Evolutionary conservation across 2,888 invertebrate genomes (phyloP).

Genomic region (Drosophila demipolita): DNA sequence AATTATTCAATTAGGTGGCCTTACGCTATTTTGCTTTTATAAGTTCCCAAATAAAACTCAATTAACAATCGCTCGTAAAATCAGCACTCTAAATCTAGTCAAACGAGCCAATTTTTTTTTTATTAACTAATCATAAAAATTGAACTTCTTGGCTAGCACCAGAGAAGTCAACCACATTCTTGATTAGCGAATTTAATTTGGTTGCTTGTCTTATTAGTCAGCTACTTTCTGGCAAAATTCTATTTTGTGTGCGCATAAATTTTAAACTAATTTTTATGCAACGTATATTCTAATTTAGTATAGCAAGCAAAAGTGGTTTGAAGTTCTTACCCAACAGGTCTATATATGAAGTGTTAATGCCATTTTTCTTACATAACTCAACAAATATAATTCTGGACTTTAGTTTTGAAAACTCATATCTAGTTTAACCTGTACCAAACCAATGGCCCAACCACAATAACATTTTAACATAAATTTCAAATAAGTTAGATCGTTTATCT

Average conservation of each 20-base stretch:
- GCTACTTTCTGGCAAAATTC: constrained; percentile 20
- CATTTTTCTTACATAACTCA: constrained; percentile 43
- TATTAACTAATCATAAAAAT: constrained; percentile 7
- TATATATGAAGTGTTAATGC: constrained; percentile 54
- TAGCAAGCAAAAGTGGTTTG: constrained; percentile 12
- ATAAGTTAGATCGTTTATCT: constrained; percentile 49
- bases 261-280: constrained; percentile 29
- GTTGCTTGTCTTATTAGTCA: constrained; percentile 58
- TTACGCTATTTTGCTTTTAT: constrained; percentile 39
- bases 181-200: constrained; percentile 44
- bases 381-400: constrained; percentile 20
- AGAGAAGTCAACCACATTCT: constrained; percentile 36
- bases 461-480: constrained; percentile 58
- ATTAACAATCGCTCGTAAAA: constrained; percentile 53
- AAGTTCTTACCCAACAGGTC: constrained; percentile 14
- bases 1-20: constrained; percentile 74
- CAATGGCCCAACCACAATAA: constrained; percentile 16
- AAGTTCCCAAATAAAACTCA: constrained; percentile 58
- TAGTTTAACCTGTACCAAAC: constrained; percentile 27
- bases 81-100: constrained; percentile 35
- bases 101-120: constrained; percentile 25
- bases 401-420: constrained; percentile 5
- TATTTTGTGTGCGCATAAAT: constrained; percentile 56
- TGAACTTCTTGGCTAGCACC: constrained; percentile 14
- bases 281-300: constrained; percentile 20